Base-by-base conservation (phyloP, 2,888 invertebrate species). In the Chorisops tibialis region DNA sequence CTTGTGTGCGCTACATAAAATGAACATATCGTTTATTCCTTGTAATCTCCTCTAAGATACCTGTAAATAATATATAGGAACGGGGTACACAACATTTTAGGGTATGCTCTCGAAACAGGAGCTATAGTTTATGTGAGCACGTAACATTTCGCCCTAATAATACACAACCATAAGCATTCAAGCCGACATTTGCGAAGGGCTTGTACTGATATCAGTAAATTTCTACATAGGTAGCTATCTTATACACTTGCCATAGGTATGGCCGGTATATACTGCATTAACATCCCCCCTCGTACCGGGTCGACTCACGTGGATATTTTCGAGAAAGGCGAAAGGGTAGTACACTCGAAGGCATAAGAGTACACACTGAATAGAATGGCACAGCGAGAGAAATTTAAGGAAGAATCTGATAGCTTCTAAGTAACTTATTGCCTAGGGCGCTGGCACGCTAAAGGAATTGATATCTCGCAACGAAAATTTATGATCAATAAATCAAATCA, bases 21-120 rank as follows among this genome's bases (percentile, higher is more conserved):
- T 45, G 54, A 61, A 50, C 58, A 54, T 63, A 63, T 61, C 63
- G 63, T 61, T 63, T 61, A 61, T 63, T 47, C 58, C 50, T 56
- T 56, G 58, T 63, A 63, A 63, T 63, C 63, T 63, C 37, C 63
- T 61, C 61, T 61, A 61, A 63, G 61, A 61, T 63, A 61, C 63
- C 56, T 61, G 61, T 63, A 61, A 61, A 63, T 63, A 63, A 63
- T 63, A 45, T 61, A 61, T 56, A 41, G 50, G 12, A 39, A 19
- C 54, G 54, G 22, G 41, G 54, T 54, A 19, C 48, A 19, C 35
- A 49, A 30, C 48, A 54, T 59, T 43, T 56, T 43, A 14, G 22
- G 56, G 43, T 18, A 24, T 9, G 30, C 30, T 52, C n/a, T 50
- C 39, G n/a, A 43, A 39, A 56, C 56, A 43, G 39, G 49, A 48